A percentile compares a stretch with the other conserved stretches of the same genome.
phyloP scores from a whole-genome alignment of 2,113 vertebrate genomes.

The Bufo bufo region DNA sequence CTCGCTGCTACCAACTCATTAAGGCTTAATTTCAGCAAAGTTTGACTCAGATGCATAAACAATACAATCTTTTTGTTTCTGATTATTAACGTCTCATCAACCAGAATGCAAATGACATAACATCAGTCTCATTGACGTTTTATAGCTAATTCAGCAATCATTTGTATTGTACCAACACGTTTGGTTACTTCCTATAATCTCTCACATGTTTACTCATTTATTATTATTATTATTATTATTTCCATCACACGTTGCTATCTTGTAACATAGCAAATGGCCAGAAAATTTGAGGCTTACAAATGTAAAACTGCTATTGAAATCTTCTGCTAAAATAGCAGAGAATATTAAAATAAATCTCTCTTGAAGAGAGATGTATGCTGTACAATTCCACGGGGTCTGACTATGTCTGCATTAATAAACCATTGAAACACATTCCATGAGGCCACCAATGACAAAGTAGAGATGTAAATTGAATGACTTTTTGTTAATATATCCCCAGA shows the following conservation, averaged over 20 bases:
- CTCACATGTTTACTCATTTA: background rate
- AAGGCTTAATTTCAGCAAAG: slow-evolving; percentile 19
- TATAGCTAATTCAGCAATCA: slow-evolving; percentile 2
- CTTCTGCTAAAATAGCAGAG: slow-evolving; percentile 40
- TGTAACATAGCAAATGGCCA: slow-evolving; percentile 16
- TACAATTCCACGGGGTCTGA: slow-evolving; percentile 27
- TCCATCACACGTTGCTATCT: slow-evolving; percentile 12
- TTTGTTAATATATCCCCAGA: slow-evolving; percentile 36
- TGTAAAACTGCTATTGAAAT: slow-evolving; percentile 16
- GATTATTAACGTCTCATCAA: background rate
- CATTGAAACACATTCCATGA: slow-evolving; percentile 17
- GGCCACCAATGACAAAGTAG: slow-evolving; percentile 14
- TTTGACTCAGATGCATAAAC: background rate
- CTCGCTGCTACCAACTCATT: slow-evolving; percentile 9
- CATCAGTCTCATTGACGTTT: background rate
- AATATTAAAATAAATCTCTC: slow-evolving; percentile 44
- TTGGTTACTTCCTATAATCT: background rate
- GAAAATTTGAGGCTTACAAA: background rate
- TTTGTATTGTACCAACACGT: background rate
- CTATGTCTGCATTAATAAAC: slow-evolving; percentile 43
- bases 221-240: slow-evolving; percentile 1
- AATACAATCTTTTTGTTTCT: background rate
- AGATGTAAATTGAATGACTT: slow-evolving; percentile 20
- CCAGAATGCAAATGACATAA: background rate
- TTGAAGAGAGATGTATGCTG: slow-evolving; percentile 19